Evolutionary conservation across 2,113 vertebrate genomes (phyloP), one percentile per base, ranked within the genome.

Genomic region (Chionodraco myersi): DNA sequence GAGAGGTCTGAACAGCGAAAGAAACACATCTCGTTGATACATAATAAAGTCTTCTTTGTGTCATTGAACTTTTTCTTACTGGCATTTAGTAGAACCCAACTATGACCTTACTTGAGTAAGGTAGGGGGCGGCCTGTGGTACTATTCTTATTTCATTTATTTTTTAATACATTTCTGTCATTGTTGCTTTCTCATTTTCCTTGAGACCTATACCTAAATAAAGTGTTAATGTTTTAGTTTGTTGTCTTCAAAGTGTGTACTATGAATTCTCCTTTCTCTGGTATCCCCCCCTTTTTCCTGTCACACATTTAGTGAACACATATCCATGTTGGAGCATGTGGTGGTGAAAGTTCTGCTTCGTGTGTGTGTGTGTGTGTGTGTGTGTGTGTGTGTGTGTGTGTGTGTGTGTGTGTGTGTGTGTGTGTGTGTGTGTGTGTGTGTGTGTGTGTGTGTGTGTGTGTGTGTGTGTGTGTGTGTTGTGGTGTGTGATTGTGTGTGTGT

Each of bases 271-370:
- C 13, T 15, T 3, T 36, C 13, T 69, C 62, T 68, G 44, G 21
- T 68, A 41, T 58, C 47, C 18, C 44, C 2, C 6, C 18, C 11
- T 30, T 44, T 58, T 36, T 15, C 51, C 34, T 41, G 48, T 71
- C 60, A 75, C 23, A 44, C 26, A 52, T 23, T 6, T 49, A 60
- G 45, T 54, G 47, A 56, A 72, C 44, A 30, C 26, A 74, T 41
- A 6, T 41, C 7, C 36, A 41, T 13, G 26, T 64, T 57, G 16
- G 18, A 21, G 58, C 26, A 21, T 51, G 47, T 30, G 1, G 2
- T 15, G 47, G 65, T 61, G 67, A 16, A 75, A 53, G 47, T 18
- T 67, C 26, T 75, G 34, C 77, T 30, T 84, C 76, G 54, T 72
- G 26, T 13, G 26, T 10, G 5, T 36, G 71, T 14, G 15, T 59